These are phyloP conservation scores for Centropristis striata DNA, from an alignment of 2,113 vertebrate genomes.

Conservation along the genomic window DNA sequence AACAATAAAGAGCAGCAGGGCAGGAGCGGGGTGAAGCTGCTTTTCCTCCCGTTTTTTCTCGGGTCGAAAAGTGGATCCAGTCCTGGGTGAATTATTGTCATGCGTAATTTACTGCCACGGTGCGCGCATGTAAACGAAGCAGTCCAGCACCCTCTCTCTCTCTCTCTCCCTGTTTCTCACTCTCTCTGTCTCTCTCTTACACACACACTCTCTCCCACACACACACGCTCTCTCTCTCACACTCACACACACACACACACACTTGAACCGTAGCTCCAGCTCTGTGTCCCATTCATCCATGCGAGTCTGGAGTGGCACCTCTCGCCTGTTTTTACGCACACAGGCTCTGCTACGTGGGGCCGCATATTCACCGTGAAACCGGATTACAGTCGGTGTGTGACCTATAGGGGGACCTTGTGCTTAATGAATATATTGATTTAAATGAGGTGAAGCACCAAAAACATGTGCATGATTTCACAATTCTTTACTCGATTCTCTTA, in stretches of 20 bases:
- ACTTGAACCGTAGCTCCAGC: constrained; percentile 86
- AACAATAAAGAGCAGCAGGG: constrained; percentile 10
- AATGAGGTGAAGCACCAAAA: constrained; percentile 33
- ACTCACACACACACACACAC: constrained; percentile 35
- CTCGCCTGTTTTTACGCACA: constrained; percentile 38
- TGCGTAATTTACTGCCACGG: constrained; percentile 70
- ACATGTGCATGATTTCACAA: constrained; percentile 9
- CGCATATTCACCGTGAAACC: constrained; percentile 77
- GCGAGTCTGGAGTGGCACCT: constrained; percentile 59
- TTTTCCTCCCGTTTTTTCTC: constrained; percentile 21
- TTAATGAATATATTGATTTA: constrained; percentile 79
- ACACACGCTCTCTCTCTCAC: not conserved
- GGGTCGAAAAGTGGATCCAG: constrained; percentile 57
- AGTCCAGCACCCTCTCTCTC: constrained; percentile 20
- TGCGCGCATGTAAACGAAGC: constrained; percentile 67
- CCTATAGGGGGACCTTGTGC: constrained; percentile 77
- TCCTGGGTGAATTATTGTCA: constrained; percentile 71
- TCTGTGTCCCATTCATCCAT: constrained; percentile 37
- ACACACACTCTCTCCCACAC: not conserved
- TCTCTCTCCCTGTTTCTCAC: not conserved
- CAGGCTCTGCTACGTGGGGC: constrained; percentile 56
- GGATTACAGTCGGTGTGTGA: constrained; percentile 79
- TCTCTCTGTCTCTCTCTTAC: not conserved
- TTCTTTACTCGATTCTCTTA: not conserved
- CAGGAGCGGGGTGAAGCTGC: constrained; percentile 7